phyloP scores from a whole-genome alignment of 2,113 vertebrate species.

The Trematocara macrostoma region DNA sequence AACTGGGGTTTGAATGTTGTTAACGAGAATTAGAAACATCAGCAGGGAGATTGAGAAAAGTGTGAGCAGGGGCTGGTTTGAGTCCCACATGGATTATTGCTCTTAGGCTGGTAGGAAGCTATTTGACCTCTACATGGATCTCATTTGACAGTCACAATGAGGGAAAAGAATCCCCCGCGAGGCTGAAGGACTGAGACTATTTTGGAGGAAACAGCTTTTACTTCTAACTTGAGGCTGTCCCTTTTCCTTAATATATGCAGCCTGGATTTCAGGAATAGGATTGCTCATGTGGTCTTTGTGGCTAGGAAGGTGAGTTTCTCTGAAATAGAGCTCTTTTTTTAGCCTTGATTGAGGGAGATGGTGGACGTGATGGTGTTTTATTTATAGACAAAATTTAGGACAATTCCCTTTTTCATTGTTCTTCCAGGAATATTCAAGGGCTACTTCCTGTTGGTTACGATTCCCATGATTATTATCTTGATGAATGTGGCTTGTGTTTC shows the following conservation, averaged over 20 bases:
- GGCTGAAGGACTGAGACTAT: constrained; percentile 40
- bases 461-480: neutral
- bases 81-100: neutral
- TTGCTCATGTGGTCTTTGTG: constrained; percentile 51
- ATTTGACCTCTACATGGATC: constrained; percentile 49
- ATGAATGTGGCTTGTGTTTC: neutral
- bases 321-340: constrained; percentile 48
- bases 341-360: constrained; percentile 28
- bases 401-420: constrained; percentile 42
- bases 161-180: constrained; percentile 30
- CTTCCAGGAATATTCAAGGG: constrained; percentile 47
- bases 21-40: neutral
- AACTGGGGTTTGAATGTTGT: neutral
- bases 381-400: constrained; percentile 43
- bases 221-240: constrained; percentile 54
- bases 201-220: constrained; percentile 32
- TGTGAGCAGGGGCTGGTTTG: neutral
- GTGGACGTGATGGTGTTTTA: constrained; percentile 31
- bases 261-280: constrained; percentile 69
- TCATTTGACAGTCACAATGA: constrained; percentile 57
- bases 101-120: constrained; percentile 4
- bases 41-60: neutral
- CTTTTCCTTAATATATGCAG: constrained; percentile 56
- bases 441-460: neutral
- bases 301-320: constrained; percentile 46